Percentiles rank a stretch among this genome's conserved stretches.
Conservation (phyloP, 37 sponge, comb jelly and placozoan genomes). For the Amphimedon queenslandica region DNA sequence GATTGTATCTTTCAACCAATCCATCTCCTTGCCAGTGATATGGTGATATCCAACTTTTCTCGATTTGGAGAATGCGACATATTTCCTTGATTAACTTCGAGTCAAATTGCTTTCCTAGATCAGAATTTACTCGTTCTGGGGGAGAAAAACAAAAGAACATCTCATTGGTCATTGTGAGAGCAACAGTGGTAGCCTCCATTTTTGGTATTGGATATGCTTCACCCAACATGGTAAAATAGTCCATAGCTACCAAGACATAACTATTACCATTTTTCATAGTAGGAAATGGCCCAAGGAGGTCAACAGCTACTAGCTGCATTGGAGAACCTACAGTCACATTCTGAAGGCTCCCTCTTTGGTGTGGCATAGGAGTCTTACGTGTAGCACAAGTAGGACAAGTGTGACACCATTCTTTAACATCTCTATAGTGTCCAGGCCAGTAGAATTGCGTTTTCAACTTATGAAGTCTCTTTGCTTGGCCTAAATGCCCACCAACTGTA, state of each 20-base stretch:
- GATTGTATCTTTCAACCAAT: slow-evolving; percentile 51
- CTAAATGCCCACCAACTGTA: slow-evolving; percentile 41
- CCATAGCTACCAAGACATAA: slow-evolving; percentile 40
- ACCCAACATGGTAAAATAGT: slow-evolving; percentile 48
- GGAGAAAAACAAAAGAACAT: slow-evolving; percentile 48
- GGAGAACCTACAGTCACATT: slow-evolving; percentile 25
- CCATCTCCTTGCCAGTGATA: slow-evolving; percentile 63
- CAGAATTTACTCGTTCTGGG: slow-evolving; percentile 46
- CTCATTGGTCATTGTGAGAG: slow-evolving; percentile 19
- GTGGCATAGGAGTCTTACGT: slow-evolving; percentile 23
- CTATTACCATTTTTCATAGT: slow-evolving; percentile 28
- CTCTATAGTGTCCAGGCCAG: slow-evolving; percentile 48
- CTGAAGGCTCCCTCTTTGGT: slow-evolving; percentile 23
- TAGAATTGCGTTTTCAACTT: slow-evolving; percentile 26
- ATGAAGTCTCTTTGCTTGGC: slow-evolving; percentile 44
- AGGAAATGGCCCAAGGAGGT: slow-evolving; percentile 48
- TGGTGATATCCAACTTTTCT: slow-evolving; percentile 40
- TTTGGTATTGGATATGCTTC: slow-evolving; percentile 58
- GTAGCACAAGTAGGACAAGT: slow-evolving; percentile 27
- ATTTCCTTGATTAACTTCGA: slow-evolving; percentile 25
- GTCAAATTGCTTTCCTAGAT: slow-evolving; percentile 49
- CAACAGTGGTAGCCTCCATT: slow-evolving; percentile 49
- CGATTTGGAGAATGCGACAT: slow-evolving; percentile 19
- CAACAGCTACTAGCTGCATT: slow-evolving; percentile 38
- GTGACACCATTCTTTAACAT: slow-evolving; percentile 24